Evolutionary conservation across 2,797 vertebrate species (phyloP).

Genomic region (Aulostomus chinensis): DNA sequence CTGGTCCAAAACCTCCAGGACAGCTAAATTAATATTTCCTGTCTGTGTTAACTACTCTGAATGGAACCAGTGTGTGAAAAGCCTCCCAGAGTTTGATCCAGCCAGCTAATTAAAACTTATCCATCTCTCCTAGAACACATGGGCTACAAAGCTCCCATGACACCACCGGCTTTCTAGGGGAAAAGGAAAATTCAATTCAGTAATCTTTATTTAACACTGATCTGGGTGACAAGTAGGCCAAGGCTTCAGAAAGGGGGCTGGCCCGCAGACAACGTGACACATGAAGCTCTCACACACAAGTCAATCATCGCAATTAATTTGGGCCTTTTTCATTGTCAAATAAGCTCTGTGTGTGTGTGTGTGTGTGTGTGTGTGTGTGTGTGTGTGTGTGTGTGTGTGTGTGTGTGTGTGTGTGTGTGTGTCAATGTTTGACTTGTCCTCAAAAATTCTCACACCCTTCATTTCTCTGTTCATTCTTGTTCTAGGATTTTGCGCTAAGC

Average conservation of each 20-base stretch:
- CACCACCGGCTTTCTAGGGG: slow-evolving; percentile 23
- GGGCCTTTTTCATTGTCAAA: too few species aligned
- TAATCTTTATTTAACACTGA: slow-evolving; percentile 60
- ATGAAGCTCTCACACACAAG: too few species aligned
- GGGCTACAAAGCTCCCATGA: slow-evolving; percentile 18
- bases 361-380: neutral
- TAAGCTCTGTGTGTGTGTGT: neutral
- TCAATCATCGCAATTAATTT: neutral
- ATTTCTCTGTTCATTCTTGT: too few species aligned
- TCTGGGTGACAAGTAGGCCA: slow-evolving; percentile 41
- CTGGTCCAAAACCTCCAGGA: neutral
- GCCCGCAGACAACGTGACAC: slow-evolving; percentile 38
- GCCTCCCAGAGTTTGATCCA: slow-evolving; percentile 6
- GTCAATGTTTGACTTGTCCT: too few species aligned
- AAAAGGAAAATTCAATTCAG: slow-evolving; percentile 46
- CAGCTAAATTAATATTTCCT: slow-evolving; percentile 1
- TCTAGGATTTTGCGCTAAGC: too few species aligned
- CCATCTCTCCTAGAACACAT: slow-evolving; percentile 4
- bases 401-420: too few species aligned
- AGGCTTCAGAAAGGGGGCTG: slow-evolving; percentile 41
- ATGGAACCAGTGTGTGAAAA: neutral
- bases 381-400: neutral
- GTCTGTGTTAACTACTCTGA: slow-evolving; percentile 1
- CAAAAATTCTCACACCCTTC: too few species aligned
- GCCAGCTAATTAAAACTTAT: slow-evolving; percentile 36